These are phyloP conservation scores for Saimiri boliviensis DNA, from an alignment of 2,113 vertebrate genomes.

Conservation along the genomic window DNA sequence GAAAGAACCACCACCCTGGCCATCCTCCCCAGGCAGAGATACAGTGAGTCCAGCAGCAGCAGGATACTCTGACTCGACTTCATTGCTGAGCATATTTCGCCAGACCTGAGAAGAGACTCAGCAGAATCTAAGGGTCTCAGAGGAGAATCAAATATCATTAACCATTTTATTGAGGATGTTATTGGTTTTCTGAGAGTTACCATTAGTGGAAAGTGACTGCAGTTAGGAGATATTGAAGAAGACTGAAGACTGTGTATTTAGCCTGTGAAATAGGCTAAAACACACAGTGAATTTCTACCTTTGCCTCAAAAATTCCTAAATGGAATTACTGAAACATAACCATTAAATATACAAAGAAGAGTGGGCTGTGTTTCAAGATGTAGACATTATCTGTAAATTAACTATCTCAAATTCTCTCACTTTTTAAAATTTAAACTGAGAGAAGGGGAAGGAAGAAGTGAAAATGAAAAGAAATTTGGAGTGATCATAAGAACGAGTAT, in stretches of 20 bases:
- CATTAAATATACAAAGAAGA: background rate
- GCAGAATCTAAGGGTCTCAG: background rate
- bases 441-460: background rate
- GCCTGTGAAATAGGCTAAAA: background rate
- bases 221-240: conserved; percentile 9
- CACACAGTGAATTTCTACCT: background rate
- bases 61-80: background rate
- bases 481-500: background rate
- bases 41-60: fast-evolving
- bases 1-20: background rate
- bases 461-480: background rate
- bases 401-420: background rate
- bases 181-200: conserved; percentile 51
- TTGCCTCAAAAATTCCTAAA: background rate
- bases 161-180: conserved; percentile 7
- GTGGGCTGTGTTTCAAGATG: background rate
- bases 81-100: background rate
- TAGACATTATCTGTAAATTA: conserved; percentile 19
- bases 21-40: background rate
- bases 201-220: conserved; percentile 19
- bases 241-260: background rate
- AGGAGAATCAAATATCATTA: conserved; percentile 38
- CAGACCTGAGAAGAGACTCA: conserved; percentile 22
- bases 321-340: conserved; percentile 16
- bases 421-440: conserved; percentile 22